Percentiles rank a stretch among this genome's conserved stretches.
Conservation (phyloP, 2,797 vertebrate genomes). For the Diplodus sargus region DNA sequence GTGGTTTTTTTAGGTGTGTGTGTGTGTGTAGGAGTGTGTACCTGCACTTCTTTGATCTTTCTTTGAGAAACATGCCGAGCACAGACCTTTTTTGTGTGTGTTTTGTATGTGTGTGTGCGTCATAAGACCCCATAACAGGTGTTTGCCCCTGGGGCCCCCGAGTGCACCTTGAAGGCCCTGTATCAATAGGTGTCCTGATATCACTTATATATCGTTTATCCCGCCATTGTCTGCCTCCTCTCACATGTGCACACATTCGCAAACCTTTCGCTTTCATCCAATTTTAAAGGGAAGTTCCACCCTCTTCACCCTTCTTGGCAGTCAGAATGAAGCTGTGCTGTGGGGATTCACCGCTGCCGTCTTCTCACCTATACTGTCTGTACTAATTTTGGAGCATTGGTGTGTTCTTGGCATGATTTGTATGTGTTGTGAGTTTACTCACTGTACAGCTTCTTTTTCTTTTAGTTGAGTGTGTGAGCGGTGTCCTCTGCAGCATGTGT, state of each 20-base stretch:
- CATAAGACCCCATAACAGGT: slow-evolving; percentile 57
- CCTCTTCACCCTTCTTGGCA: slow-evolving; percentile 61
- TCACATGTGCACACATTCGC: slow-evolving; percentile 44
- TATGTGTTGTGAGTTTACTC: slow-evolving; percentile 11
- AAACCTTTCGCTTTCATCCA: slow-evolving; percentile 39
- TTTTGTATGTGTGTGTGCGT: slow-evolving; percentile 12
- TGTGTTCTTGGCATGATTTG: slow-evolving; percentile 47
- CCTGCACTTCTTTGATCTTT: slow-evolving; percentile 31
- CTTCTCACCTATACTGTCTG: slow-evolving; percentile 64
- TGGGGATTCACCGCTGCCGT: slow-evolving; percentile 61
- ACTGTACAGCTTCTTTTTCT: slow-evolving; percentile 5
- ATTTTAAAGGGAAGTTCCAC: slow-evolving; percentile 31
- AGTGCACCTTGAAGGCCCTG: slow-evolving; percentile 24
- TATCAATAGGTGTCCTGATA: slow-evolving; percentile 33
- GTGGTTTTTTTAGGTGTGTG: background rate
- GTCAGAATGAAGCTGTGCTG: slow-evolving; percentile 56
- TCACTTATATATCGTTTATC: slow-evolving; percentile 41
- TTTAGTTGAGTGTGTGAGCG: slow-evolving; percentile 12
- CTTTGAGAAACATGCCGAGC: background rate
- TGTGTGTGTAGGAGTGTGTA: background rate
- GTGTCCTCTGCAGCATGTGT: slow-evolving; percentile 48
- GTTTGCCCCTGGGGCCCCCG: slow-evolving; percentile 54
- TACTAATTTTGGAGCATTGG: slow-evolving; percentile 49
- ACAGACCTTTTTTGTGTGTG: slow-evolving; percentile 15
- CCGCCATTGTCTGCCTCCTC: slow-evolving; percentile 41